Conservation (phyloP, 37 sponge, comb jelly and placozoan species). For the Spongia lamella region DNA sequence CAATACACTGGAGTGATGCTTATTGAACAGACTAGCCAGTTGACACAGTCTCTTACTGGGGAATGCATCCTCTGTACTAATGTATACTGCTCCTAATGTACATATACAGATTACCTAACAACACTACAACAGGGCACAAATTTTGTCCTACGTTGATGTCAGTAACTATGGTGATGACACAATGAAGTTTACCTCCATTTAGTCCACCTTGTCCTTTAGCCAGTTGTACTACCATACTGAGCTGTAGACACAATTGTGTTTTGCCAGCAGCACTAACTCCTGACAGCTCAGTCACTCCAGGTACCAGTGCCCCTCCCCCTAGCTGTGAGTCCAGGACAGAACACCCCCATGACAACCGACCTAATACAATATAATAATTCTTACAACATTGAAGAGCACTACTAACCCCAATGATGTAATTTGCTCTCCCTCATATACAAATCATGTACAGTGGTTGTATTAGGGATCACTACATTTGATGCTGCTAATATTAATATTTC, state of each 20-base stretch:
- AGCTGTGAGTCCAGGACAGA: conserved; percentile 54
- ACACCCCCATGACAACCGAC: conserved; percentile 83
- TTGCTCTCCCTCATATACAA: conserved; percentile 6
- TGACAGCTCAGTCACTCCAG: conserved; percentile 79
- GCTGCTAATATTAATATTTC: conserved; percentile 9
- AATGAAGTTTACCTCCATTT: conserved; percentile 16
- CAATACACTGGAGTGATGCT: background rate
- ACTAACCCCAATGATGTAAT: conserved; percentile 9
- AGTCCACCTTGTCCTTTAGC: conserved; percentile 74
- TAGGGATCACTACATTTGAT: conserved; percentile 23
- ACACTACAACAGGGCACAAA: too few species aligned
- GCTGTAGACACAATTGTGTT: conserved; percentile 92
- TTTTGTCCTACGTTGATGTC: too few species aligned
- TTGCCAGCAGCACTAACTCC: conserved; percentile 92
- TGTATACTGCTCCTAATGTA: conserved; percentile 77
- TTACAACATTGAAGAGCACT: background rate
- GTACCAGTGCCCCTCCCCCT: conserved; percentile 78
- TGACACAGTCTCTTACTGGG: conserved; percentile 78
- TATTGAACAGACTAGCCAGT: conserved; percentile 46
- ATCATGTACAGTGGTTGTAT: conserved; percentile 24
- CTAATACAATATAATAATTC: conserved; percentile 5
- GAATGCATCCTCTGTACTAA: conserved; percentile 89
- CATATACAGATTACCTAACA: too few species aligned
- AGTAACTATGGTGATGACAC: too few species aligned
- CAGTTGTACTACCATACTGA: conserved; percentile 83